Base-by-base conservation (phyloP, 2,888 invertebrate genomes). In the Dione vanillae region DNA sequence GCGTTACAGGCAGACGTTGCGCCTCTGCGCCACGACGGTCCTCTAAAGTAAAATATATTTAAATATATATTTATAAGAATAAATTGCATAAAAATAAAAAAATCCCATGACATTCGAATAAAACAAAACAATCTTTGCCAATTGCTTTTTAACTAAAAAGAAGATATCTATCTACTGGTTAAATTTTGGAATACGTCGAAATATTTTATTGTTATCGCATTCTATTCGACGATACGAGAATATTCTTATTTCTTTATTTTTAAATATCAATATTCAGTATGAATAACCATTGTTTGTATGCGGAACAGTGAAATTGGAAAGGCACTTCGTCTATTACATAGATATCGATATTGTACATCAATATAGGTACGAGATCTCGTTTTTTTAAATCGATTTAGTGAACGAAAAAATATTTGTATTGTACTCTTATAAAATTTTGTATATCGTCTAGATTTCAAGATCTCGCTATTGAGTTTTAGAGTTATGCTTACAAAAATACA, bases 161-260 rank as follows among this genome's bases (percentile, higher is more conserved):
- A 37, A 20, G 19, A 27, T 5, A 27, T n/a, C 40, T 85, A 59
- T 51, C 12, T 20, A 7, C 12, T 51, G 2, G 51, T 35, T 1
- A 10, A 16, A 10, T 49, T 49, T 49, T 37, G 35, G n/a, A 37
- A 54, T 54, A 54, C n/a, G 5, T 9, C 35, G 35, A 37, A 54
- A 54, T 5, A 35, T 54, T 54, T 37, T 35, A 35, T 35, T n/a
- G 14, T 52, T 52, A 14, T 35, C 12, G 27, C 52, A 27, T 14
- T 14, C 52, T 35, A 54, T 35, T 56, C 37, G 16, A 19, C 37
- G 12, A 7, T 40, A 10, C 9, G 37, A 16, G 37, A 56, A 40
- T 40, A 40, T 40, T 56, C 11, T 16, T 56, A 37, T 5, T 37
- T 10, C 37, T 37, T 12, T 41, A 41, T 16, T 56, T 56, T 56